Evolutionary conservation across 1,140 invertebrate species (phyloP).

Genomic region (Zaprionus tsacasi): DNA sequence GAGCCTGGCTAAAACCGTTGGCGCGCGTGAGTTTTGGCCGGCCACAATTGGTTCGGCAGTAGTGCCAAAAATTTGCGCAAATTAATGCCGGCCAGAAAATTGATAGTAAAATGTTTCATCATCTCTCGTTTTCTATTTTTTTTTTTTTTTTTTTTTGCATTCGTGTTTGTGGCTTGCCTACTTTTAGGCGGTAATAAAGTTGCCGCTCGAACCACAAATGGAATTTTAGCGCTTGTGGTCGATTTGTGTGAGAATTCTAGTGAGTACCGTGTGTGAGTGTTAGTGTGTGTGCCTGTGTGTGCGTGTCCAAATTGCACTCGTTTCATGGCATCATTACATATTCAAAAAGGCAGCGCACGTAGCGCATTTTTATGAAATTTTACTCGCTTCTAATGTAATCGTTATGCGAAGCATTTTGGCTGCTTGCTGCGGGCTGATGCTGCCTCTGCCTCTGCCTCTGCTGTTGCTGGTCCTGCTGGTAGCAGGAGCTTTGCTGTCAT

Average conservation of each 20-base stretch:
- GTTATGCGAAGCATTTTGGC: constrained; percentile 58
- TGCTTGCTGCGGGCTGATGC: constrained; percentile 21
- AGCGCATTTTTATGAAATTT: constrained; percentile 75
- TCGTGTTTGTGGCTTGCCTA: constrained; percentile 55
- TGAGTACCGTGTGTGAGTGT: neutral
- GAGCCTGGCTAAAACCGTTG: constrained; percentile 34
- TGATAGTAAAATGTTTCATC: constrained; percentile 73
- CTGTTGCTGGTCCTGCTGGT: constrained; percentile 21
- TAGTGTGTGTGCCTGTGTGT: constrained; percentile 27
- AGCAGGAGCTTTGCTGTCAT: constrained; percentile 52
- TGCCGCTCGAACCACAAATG: constrained; percentile 68
- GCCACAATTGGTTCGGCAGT: constrained; percentile 67
- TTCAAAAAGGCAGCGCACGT: constrained; percentile 78
- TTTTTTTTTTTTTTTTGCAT: constrained; percentile 13
- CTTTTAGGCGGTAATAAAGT: constrained; percentile 71
- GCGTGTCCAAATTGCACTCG: constrained; percentile 70
- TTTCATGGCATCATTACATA: constrained; percentile 72
- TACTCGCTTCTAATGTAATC: constrained; percentile 76
- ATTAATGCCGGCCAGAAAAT: constrained; percentile 68
- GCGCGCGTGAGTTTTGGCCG: constrained; percentile 38
- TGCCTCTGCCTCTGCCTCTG: neutral
- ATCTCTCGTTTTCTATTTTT: constrained; percentile 30
- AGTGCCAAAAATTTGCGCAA: constrained; percentile 71
- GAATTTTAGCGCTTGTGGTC: constrained; percentile 73
- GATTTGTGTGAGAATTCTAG: constrained; percentile 53